These are phyloP conservation scores for Leptatherina wallacei DNA, from an alignment of 2,797 vertebrate species.

Conservation along the genomic window DNA sequence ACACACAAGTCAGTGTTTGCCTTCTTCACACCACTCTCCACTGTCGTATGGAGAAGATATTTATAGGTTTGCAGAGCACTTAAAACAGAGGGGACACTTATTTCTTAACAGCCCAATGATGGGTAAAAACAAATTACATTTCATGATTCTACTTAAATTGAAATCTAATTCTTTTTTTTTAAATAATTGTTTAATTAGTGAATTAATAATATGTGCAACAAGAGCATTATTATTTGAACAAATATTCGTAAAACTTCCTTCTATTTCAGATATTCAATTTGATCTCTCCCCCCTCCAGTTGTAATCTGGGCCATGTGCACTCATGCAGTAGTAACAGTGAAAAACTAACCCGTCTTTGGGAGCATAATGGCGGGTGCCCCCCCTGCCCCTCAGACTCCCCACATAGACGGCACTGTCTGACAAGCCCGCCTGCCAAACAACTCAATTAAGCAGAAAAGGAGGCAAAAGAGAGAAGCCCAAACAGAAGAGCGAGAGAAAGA, in stretches of 20 bases:
- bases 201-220: background rate
- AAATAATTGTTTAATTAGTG: background rate
- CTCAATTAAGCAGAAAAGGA: slow-evolving; percentile 99
- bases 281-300: slow-evolving; percentile 14
- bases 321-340: slow-evolving; percentile 96
- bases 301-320: slow-evolving; percentile 84
- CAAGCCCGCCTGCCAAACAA: slow-evolving; percentile 96
- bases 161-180: background rate
- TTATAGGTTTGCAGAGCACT: slow-evolving; percentile 80
- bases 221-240: background rate
- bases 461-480: slow-evolving; percentile 84
- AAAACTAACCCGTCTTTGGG: slow-evolving; percentile 98
- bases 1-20: slow-evolving; percentile 69
- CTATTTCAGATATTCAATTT: slow-evolving; percentile 38
- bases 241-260: background rate
- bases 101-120: slow-evolving; percentile 7
- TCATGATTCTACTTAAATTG: background rate
- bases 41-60: slow-evolving; percentile 56
- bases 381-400: slow-evolving; percentile 90
- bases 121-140: background rate
- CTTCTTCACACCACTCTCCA: slow-evolving; percentile 56
- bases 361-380: slow-evolving; percentile 90
- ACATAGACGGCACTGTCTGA: slow-evolving; percentile 94
- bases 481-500: slow-evolving; percentile 76
- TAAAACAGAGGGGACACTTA: slow-evolving; percentile 44